Evolutionary conservation across 2,113 vertebrate genomes (phyloP).

Genomic region (Jacana jacana): DNA sequence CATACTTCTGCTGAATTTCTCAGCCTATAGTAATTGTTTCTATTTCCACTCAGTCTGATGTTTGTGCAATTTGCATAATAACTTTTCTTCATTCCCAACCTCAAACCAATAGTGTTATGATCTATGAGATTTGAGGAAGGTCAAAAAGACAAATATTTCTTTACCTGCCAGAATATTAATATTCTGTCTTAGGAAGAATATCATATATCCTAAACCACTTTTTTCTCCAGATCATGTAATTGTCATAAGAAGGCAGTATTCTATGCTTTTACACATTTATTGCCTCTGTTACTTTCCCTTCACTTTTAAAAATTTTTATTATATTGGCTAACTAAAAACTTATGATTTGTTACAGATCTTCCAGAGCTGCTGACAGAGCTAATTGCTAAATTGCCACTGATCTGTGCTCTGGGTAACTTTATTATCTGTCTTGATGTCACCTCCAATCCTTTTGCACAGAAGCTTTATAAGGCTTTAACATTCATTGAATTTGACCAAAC

Average conservation of each 20-base stretch:
- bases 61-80: background rate
- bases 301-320: constrained; percentile 12
- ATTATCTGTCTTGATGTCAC: constrained; percentile 5
- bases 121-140: background rate
- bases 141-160: constrained; percentile 1
- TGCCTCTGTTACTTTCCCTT: background rate
- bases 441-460: constrained; percentile 5
- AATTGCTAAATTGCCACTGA: constrained; percentile 27
- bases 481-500: constrained; percentile 40
- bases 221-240: background rate
- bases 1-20: background rate
- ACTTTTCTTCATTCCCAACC: background rate
- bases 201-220: background rate
- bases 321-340: constrained; percentile 11
- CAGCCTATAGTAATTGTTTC: background rate
- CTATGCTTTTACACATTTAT: constrained; percentile 8
- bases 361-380: constrained; percentile 38
- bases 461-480: constrained; percentile 8
- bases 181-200: background rate
- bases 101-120: background rate
- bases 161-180: background rate
- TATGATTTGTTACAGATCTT: constrained; percentile 34
- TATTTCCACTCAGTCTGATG: background rate
- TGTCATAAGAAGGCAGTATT: background rate
- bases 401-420: background rate